These are phyloP conservation scores for Rhamphomyia laevipes DNA, from an alignment of 2,888 invertebrate genomes.

Conservation along the genomic window DNA sequence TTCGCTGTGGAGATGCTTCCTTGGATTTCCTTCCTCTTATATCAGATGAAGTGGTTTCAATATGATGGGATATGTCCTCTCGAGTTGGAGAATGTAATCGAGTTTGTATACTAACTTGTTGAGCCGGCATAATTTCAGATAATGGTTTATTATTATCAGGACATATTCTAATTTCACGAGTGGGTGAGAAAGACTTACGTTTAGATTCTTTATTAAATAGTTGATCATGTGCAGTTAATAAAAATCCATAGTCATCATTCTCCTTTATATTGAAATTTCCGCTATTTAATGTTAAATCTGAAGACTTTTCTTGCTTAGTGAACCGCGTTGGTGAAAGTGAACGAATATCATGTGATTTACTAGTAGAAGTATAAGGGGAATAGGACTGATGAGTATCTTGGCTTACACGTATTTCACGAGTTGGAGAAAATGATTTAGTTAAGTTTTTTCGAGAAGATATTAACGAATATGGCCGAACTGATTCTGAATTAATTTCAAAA, in stretches of 20 bases:
- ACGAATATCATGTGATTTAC: constrained; percentile 18
- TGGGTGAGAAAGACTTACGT: not conserved
- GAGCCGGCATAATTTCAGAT: not conserved
- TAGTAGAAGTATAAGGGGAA: not conserved
- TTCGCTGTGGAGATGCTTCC: not conserved
- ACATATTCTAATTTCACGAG: not conserved
- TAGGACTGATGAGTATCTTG: not conserved
- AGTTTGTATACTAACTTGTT: not conserved
- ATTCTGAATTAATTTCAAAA: no score
- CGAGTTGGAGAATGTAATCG: not conserved
- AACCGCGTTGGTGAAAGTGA: constrained; percentile 32
- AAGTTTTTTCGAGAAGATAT: no score
- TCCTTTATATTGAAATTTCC: no score
- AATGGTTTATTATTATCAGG: not conserved
- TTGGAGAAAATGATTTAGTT: constrained; percentile 6
- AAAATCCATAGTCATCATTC: not conserved
- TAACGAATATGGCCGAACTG: no score
- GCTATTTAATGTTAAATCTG: no score
- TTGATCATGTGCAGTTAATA: not conserved
- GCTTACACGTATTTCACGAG: constrained; percentile 26
- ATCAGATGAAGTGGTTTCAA: constrained; percentile 26
- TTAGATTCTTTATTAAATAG: not conserved
- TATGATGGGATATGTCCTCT: not conserved
- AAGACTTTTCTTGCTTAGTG: no score
- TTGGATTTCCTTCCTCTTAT: constrained; percentile 35